phyloP scores from a whole-genome alignment of 2,888 invertebrate genomes.

The Cynaeus angustus region DNA sequence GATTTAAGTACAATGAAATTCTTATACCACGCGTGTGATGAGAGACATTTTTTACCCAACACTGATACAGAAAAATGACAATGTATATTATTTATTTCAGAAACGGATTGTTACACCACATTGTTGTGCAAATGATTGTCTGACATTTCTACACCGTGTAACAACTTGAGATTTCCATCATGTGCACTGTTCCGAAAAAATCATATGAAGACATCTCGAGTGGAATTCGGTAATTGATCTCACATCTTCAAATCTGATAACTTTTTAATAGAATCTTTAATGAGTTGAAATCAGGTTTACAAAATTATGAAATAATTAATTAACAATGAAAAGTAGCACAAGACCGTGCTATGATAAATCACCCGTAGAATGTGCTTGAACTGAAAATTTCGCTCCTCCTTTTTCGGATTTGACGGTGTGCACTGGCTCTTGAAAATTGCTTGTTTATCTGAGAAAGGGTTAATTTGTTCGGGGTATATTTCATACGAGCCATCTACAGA shows the following conservation, averaged over 20 bases:
- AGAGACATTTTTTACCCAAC: constrained; percentile 6
- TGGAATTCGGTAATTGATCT: constrained; percentile 28
- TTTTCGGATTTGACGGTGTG: constrained; percentile 42
- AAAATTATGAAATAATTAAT: too few relatives aligned
- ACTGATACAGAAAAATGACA: constrained; percentile 38
- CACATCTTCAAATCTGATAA: not conserved
- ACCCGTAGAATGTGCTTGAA: constrained; percentile 33
- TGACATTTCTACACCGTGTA: constrained; percentile 48
- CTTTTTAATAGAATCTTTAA: too few relatives aligned
- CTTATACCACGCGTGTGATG: constrained; percentile 36
- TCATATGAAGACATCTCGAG: constrained; percentile 22
- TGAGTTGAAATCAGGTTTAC: too few relatives aligned
- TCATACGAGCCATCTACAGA: constrained; percentile 59
- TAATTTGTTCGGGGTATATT: constrained; percentile 58
- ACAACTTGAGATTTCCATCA: constrained; percentile 44
- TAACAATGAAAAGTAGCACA: too few relatives aligned
- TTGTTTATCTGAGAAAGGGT: constrained; percentile 59
- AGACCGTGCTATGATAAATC: constrained; percentile 24
- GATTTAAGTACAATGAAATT: constrained; percentile 22
- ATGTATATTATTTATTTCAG: constrained; percentile 34
- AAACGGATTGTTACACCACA: constrained; percentile 29
- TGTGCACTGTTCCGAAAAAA: constrained; percentile 29
- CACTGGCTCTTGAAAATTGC: constrained; percentile 38
- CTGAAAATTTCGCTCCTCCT: constrained; percentile 37
- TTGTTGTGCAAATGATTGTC: constrained; percentile 47